These are phyloP conservation scores for Rallus crepitans DNA, from an alignment of 2,797 vertebrate species.

Conservation along the genomic window DNA sequence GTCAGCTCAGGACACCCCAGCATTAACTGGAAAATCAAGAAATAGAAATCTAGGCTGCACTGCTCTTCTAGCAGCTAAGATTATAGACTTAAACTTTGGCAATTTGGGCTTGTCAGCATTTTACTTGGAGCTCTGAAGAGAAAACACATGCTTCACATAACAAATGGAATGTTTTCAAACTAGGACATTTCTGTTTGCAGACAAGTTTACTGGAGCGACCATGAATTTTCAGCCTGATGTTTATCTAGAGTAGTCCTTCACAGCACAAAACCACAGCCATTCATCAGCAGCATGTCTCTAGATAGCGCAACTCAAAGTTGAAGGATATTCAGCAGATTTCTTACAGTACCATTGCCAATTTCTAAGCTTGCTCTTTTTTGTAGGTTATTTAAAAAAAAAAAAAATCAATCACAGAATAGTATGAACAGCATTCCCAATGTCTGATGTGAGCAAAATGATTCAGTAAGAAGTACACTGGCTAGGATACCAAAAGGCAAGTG, in stretches of 20 bases:
- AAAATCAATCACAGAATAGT: background rate
- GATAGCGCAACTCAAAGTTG: background rate
- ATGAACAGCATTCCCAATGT: background rate
- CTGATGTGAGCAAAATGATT: background rate
- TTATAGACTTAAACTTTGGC: background rate
- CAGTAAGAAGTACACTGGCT: background rate
- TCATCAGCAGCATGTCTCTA: background rate
- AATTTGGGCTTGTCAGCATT: constrained; percentile 12
- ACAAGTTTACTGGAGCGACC: background rate
- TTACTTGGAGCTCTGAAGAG: constrained; percentile 8
- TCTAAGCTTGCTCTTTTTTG: background rate
- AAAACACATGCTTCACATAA: constrained; percentile 45
- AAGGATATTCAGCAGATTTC: constrained; percentile 11
- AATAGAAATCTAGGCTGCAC: background rate
- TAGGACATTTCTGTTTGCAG: constrained; percentile 4
- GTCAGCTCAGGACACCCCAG: background rate
- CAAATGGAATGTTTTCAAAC: constrained; percentile 43
- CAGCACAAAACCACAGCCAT: background rate
- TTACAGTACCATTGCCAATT: background rate
- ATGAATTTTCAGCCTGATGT: constrained; percentile 9
- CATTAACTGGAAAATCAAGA: background rate
- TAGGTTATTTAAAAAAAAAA: no score
- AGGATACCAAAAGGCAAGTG: background rate
- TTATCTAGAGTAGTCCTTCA: constrained; percentile 24
- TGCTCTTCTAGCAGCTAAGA: background rate